Evolutionary conservation across 2,797 vertebrate genomes (phyloP).

Genomic region (Phrynocephalus vlangalii): DNA sequence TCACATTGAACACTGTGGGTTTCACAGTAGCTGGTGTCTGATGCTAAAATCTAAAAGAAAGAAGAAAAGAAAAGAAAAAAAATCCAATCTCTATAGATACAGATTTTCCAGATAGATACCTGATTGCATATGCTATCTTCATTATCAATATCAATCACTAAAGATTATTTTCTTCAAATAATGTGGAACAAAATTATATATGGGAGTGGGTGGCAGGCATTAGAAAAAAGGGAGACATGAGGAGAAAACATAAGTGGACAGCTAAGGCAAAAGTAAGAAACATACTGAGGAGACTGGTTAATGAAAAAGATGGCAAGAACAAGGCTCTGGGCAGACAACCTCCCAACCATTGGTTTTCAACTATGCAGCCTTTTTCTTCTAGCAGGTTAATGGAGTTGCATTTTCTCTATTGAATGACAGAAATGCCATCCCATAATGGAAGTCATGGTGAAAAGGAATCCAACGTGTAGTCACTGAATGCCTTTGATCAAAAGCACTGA

Average conservation of each 20-base stretch:
- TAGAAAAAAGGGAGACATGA: neutral
- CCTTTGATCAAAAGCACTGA: neutral
- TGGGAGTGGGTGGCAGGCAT: neutral
- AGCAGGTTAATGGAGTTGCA: neutral
- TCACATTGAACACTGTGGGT: neutral
- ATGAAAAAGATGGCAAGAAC: neutral
- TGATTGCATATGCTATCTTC: neutral
- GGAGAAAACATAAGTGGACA: neutral
- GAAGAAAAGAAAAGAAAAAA: neutral
- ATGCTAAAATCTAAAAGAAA: neutral
- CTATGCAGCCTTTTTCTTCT: neutral
- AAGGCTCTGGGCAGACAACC: neutral
- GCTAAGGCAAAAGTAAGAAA: neutral
- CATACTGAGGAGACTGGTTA: neutral
- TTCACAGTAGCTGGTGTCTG: neutral
- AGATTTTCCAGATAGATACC: neutral
- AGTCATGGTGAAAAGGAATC: neutral
- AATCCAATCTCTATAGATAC: neutral
- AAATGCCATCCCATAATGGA: neutral
- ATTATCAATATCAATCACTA: neutral
- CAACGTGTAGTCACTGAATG: neutral
- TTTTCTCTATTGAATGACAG: neutral
- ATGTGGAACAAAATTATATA: neutral
- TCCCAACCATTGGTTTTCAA: neutral
- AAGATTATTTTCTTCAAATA: slow-evolving; percentile 6